phyloP scores from a whole-genome alignment of 2,888 invertebrate genomes.

The Lepetodrilus schrolli region DNA sequence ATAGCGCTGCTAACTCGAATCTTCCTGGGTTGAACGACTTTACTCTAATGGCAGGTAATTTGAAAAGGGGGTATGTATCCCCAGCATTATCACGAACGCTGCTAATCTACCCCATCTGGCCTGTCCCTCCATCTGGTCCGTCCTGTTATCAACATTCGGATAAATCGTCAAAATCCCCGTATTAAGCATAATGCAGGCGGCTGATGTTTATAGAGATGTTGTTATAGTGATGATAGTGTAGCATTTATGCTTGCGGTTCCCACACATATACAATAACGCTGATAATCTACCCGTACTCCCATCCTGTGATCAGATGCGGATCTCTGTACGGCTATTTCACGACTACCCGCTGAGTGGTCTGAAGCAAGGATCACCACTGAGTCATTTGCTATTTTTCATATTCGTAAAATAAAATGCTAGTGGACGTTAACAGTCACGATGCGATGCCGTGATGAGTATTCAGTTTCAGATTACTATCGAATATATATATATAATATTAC shows the following conservation, averaged over 20 bases:
- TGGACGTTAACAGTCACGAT: too few relatives aligned
- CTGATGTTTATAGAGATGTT: neutral
- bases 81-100: neutral
- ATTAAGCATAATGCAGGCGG: constrained; percentile 4
- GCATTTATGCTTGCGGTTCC: neutral
- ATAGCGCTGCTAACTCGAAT: neutral
- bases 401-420: too few relatives aligned
- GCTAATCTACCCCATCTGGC: constrained; percentile 20
- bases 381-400: too few relatives aligned
- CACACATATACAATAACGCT: neutral
- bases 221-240: neutral
- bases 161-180: neutral
- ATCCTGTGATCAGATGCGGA: neutral
- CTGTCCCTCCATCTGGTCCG: neutral
- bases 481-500: too few relatives aligned
- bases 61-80: neutral
- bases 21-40: neutral
- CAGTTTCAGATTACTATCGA: too few relatives aligned
- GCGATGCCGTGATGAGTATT: too few relatives aligned
- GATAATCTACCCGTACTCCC: neutral
- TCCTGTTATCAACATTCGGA: neutral
- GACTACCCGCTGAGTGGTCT: too few relatives aligned
- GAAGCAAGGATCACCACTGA: too few relatives aligned
- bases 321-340: too few relatives aligned
- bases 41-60: neutral